Conservation (phyloP, 2,888 invertebrate genomes). For the Galerucella nymphaeae region DNA sequence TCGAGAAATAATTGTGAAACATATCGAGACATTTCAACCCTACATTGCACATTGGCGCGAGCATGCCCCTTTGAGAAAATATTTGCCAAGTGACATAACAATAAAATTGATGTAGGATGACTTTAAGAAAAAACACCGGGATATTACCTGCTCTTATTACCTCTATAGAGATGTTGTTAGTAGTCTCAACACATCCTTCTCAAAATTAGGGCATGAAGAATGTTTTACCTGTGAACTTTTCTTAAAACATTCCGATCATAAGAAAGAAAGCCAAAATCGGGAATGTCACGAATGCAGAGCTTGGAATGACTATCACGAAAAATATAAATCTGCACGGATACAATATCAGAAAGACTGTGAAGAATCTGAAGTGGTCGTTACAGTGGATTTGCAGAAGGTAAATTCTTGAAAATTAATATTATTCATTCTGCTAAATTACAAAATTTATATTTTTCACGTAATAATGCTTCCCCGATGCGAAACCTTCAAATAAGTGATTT, state of each 20-base stretch:
- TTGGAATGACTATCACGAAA: conserved; percentile 18
- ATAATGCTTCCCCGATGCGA: conserved; percentile 19
- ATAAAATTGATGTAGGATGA: conserved; percentile 37
- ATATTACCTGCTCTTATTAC: conserved; percentile 38
- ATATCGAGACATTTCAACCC: conserved; percentile 39
- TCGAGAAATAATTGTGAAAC: conserved; percentile 17
- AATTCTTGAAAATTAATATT: background rate
- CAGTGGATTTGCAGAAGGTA: conserved; percentile 18
- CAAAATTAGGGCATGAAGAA: conserved; percentile 41
- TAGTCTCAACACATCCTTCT: conserved; percentile 42
- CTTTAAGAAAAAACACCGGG: conserved; percentile 36
- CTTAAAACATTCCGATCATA: conserved; percentile 19
- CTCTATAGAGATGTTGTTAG: conserved; percentile 34
- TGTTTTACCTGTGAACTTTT: conserved; percentile 36
- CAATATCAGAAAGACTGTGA: conserved; percentile 12
- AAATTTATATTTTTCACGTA: background rate
- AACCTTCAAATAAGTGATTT: conserved; percentile 13
- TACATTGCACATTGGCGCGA: conserved; percentile 40
- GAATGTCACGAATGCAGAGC: conserved; percentile 20
- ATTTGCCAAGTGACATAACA: conserved; percentile 42
- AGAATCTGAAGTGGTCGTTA: conserved; percentile 10
- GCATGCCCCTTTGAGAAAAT: conserved; percentile 40
- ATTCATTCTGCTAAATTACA: too few species aligned
- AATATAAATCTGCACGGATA: background rate
- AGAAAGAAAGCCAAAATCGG: conserved; percentile 16